Evolutionary conservation across 2,888 invertebrate genomes (phyloP), one percentile per base, ranked within the genome.

Genomic region (Leucophenga maculata): DNA sequence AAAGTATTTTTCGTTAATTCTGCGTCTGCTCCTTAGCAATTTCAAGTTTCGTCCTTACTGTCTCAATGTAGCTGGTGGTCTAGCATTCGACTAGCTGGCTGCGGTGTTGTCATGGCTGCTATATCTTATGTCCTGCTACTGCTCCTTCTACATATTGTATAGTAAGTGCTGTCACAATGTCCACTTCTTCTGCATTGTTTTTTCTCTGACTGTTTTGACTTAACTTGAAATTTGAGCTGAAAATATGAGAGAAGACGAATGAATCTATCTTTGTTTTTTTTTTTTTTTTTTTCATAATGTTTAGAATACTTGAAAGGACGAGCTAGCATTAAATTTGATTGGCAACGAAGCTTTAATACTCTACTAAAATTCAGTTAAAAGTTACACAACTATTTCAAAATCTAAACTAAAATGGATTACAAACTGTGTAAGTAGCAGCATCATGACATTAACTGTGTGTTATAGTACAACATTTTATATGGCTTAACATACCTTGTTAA

Each of bases 141-240:
- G 69, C 31, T 31, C 31, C 31, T 31, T 11, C 32, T n/a, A 26
- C 26, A 31, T 16, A 39, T 8, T 3, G 1, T 11, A 9, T 39
- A 39, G 62, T 64, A 44, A 64, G 62, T 64, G 16, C 75, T 80
- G 82, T 84, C 84, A 78, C 60, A 60, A 44, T 74, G 84, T 80
- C 75, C 80, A 74, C 75, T 75, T 73, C 73, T 22, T 64, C 9
- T 13, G 18, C 22, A 18, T 16, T 22, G 44, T 60, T 39, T 22
- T 3, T 54, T 54, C 54, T 22, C 11, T 54, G 26, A 39, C 71
- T 72, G 74, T 74, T 77, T 81, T 82, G 83, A 78, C 84, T 85
- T 85, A 82, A 85, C 85, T 77, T 78, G 85, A 83, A 85, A 84
- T 82, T 84, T 82, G 82, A 84, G 85, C 82, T 79, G 78, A 76